Percentiles rank a stretch among this genome's conserved stretches.
phyloP scores from a whole-genome alignment of 2,797 vertebrate species.

The Arctocebus calabarensis region DNA sequence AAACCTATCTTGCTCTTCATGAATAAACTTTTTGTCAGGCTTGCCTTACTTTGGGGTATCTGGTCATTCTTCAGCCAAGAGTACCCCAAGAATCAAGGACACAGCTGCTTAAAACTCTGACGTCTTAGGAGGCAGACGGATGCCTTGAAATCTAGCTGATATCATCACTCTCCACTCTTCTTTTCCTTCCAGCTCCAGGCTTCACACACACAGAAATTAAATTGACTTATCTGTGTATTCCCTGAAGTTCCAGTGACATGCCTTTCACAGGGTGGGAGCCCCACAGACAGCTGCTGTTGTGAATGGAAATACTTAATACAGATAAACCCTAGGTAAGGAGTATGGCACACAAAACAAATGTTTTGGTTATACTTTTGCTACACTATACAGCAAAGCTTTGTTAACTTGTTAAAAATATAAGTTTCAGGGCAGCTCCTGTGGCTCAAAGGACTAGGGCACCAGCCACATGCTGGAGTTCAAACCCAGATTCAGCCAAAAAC shows the following conservation, averaged over 20 bases:
- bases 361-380: not conserved
- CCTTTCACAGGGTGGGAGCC: not conserved
- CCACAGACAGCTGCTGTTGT: not conserved
- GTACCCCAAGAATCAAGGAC: too few species aligned
- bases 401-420: conserved; percentile 7
- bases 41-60: too few species aligned
- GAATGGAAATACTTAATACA: not conserved
- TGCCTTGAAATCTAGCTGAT: too few species aligned
- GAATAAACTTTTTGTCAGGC: too few species aligned
- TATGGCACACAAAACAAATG: not conserved
- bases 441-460: too few species aligned
- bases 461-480: too few species aligned
- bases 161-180: too few species aligned
- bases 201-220: not conserved
- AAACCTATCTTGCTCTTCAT: too few species aligned
- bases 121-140: too few species aligned
- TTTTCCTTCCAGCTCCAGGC: not conserved
- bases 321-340: not conserved
- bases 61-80: too few species aligned
- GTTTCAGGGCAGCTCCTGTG: not conserved
- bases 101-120: too few species aligned
- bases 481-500: too few species aligned
- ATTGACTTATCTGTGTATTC: not conserved
- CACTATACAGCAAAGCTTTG: not conserved
- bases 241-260: not conserved